A percentile compares a stretch with the other conserved stretches of the same genome.
These are phyloP conservation scores for Steinernema khuongi DNA, from an alignment of 1,140 invertebrate genomes.

Conservation along the genomic window DNA sequence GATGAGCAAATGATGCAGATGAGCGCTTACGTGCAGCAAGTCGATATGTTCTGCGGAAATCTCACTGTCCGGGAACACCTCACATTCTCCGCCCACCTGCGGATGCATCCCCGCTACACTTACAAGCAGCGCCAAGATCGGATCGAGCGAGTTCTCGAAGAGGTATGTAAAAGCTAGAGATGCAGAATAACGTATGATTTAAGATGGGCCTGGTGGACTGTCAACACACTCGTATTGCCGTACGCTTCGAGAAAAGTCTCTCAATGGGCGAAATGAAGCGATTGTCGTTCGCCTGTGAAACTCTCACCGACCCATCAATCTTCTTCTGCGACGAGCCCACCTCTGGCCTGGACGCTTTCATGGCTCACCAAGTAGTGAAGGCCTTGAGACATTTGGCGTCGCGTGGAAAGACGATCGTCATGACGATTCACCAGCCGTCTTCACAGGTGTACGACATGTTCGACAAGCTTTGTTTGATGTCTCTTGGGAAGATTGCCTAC, in stretches of 20 bases:
- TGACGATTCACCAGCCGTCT: slow-evolving; percentile 77
- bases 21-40: slow-evolving; percentile 64
- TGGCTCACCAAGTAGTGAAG: slow-evolving; percentile 68
- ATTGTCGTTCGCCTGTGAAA: slow-evolving; percentile 60
- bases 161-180: too few species aligned
- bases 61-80: slow-evolving; percentile 64
- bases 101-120: slow-evolving; percentile 23
- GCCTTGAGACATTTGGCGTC: slow-evolving; percentile 66
- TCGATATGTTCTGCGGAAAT: slow-evolving; percentile 63
- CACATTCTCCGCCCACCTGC: slow-evolving; percentile 35
- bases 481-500: slow-evolving; percentile 82
- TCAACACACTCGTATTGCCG: slow-evolving; percentile 74
- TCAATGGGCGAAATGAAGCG: slow-evolving; percentile 62
- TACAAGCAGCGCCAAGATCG: slow-evolving; percentile 23
- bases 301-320: slow-evolving; percentile 71
- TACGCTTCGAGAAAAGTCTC: slow-evolving; percentile 68
- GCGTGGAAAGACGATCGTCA: slow-evolving; percentile 71
- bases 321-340: slow-evolving; percentile 76
- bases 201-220: slow-evolving; percentile 68
- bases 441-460: slow-evolving; percentile 76
- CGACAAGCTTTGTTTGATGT: slow-evolving; percentile 65
- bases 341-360: slow-evolving; percentile 74
- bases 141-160: slow-evolving; percentile 22
- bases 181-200: too few species aligned
- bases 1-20: slow-evolving; percentile 30